phyloP scores from a whole-genome alignment of 2,888 invertebrate species.

The Xestia xanthographa region DNA sequence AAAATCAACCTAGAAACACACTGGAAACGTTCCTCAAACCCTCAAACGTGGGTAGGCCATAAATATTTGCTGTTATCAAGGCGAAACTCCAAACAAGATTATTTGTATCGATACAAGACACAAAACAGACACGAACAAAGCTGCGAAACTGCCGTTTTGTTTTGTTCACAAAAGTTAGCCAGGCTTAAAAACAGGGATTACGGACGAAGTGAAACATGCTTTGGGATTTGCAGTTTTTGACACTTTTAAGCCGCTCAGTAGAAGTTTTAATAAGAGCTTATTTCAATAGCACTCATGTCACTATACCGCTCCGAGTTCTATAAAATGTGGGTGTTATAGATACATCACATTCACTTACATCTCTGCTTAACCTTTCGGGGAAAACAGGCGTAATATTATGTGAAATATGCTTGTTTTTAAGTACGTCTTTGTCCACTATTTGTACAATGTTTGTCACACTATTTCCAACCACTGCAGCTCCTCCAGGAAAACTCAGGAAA shows the following conservation, averaged over 20 bases:
- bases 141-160: conserved; percentile 36
- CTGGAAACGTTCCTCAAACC: background rate
- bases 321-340: background rate
- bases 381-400: background rate
- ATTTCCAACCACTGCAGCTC: background rate
- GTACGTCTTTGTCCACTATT: background rate
- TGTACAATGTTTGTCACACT: background rate
- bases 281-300: background rate
- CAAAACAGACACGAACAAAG: conserved; percentile 50
- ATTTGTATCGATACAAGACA: conserved; percentile 41
- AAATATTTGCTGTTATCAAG: conserved; percentile 37
- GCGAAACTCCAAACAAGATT: conserved; percentile 50
- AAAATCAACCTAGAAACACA: background rate
- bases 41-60: conserved; percentile 9
- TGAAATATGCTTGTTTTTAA: background rate
- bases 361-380: background rate
- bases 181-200: conserved; percentile 26
- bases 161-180: conserved; percentile 32
- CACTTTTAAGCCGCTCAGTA: conserved; percentile 3
- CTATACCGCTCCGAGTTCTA: background rate
- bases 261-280: background rate
- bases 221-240: background rate
- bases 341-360: background rate
- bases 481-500: background rate
- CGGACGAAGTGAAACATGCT: background rate